phyloP scores from a whole-genome alignment of 1,140 invertebrate species.

The Armadillidium nasatum region DNA sequence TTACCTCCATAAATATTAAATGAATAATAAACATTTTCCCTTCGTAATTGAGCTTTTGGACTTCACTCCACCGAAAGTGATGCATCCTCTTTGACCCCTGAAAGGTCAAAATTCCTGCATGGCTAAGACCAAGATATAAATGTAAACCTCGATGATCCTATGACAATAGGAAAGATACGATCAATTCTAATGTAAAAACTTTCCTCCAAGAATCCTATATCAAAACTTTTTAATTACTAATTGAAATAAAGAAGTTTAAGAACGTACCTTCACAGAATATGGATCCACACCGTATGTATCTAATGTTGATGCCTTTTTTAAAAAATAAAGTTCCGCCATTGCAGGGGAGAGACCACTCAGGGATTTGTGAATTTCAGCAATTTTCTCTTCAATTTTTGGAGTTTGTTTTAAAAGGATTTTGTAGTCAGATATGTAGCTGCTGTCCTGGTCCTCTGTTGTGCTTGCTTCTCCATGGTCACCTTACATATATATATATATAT shows the following conservation, averaged over 20 bases:
- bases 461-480: constrained; percentile 93
- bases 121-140: constrained; percentile 90
- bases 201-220: too few relatives aligned
- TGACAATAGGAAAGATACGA: constrained; percentile 36
- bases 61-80: constrained; percentile 91
- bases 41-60: constrained; percentile 93
- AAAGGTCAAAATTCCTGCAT: constrained; percentile 89
- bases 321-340: constrained; percentile 75
- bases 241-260: background rate
- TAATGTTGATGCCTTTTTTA: constrained; percentile 78
- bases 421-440: constrained; percentile 85
- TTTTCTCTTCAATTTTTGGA: constrained; percentile 78
- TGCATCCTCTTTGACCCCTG: constrained; percentile 86
- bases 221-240: too few relatives aligned
- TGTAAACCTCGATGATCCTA: constrained; percentile 85
- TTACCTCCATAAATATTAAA: constrained; percentile 67
- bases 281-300: constrained; percentile 97
- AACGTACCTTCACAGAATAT: constrained; percentile 87
- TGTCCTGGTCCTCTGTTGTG: constrained; percentile 70
- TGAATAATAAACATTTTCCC: constrained; percentile 98
- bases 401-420: constrained; percentile 89
- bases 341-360: constrained; percentile 66
- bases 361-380: constrained; percentile 75
- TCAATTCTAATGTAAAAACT: too few relatives aligned
- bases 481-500: constrained; percentile 48